These are phyloP conservation scores for Brachionus asplanchnoidis DNA, from an alignment of 1,140 invertebrate genomes.

Conservation along the genomic window DNA sequence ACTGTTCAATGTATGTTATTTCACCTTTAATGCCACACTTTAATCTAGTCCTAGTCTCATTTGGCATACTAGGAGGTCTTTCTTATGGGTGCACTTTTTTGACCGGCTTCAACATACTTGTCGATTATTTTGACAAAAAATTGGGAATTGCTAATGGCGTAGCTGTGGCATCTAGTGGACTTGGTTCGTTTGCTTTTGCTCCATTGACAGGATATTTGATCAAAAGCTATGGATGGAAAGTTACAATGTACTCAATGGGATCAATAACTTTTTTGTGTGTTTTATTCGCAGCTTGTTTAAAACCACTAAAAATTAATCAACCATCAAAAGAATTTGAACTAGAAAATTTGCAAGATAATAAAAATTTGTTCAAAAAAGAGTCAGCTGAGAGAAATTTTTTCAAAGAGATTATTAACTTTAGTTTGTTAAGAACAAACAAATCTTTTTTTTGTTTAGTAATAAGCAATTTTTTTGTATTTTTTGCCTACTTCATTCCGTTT, in stretches of 20 bases:
- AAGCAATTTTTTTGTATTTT: slow-evolving; percentile 89
- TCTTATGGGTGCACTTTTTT: background rate
- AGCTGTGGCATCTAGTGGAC: slow-evolving; percentile 59
- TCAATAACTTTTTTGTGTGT: background rate
- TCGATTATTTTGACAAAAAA: slow-evolving; percentile 87
- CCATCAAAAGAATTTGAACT: background rate
- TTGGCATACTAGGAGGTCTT: slow-evolving; percentile 75
- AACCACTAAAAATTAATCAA: background rate
- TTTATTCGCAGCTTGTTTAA: background rate
- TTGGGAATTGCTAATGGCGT: slow-evolving; percentile 84
- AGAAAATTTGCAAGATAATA: background rate
- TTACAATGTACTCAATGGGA: slow-evolving; percentile 38
- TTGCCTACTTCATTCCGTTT: slow-evolving; percentile 91
- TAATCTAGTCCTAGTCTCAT: slow-evolving; percentile 72
- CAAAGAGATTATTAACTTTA: slow-evolving; percentile 76
- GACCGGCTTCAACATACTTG: slow-evolving; percentile 74
- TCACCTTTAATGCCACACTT: slow-evolving; percentile 74
- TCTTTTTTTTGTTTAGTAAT: slow-evolving; percentile 82
- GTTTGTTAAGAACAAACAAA: slow-evolving; percentile 69
- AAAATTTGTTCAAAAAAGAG: background rate
- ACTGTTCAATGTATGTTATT: slow-evolving; percentile 69
- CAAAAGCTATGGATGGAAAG: slow-evolving; percentile 49
- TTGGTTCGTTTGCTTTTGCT: slow-evolving; percentile 52
- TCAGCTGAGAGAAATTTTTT: slow-evolving; percentile 56
- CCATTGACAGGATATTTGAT: slow-evolving; percentile 49